Conservation (phyloP, 2,113 vertebrate species). For the Burhinus bistriatus region DNA sequence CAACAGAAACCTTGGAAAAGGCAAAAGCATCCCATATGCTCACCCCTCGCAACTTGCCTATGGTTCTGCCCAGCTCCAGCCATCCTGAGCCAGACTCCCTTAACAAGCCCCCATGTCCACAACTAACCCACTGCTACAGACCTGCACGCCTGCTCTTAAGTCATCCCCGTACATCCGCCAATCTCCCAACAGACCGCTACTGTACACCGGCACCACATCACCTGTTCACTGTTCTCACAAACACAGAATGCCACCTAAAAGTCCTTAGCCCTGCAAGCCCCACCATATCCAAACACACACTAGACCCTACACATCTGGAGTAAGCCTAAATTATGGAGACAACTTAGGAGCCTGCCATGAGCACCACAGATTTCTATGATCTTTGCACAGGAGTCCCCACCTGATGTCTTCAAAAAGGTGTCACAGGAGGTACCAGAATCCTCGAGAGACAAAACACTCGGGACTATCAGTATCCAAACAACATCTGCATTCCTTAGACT, state of each 20-base stretch:
- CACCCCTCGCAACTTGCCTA: not conserved
- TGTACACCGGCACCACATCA: not conserved
- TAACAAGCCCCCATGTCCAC: rapidly evolving
- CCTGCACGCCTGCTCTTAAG: not conserved
- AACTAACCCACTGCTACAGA: not conserved
- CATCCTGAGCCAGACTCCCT: not conserved
- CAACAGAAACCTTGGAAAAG: not conserved
- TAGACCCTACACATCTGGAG: not conserved
- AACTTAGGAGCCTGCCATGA: not conserved
- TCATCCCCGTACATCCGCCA: rapidly evolving
- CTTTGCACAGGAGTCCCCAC: not conserved
- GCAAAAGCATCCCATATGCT: not conserved
- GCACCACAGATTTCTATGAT: not conserved
- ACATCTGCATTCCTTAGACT: not conserved
- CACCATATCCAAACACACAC: not conserved
- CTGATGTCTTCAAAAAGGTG: not conserved
- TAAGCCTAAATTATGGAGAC: not conserved
- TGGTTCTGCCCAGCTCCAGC: not conserved
- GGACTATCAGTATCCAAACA: not conserved
- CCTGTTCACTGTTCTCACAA: not conserved
- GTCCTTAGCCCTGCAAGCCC: not conserved
- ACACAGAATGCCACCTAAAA: not conserved
- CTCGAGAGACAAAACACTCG: not conserved
- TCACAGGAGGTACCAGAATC: not conserved
- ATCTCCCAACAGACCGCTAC: not conserved